Evolutionary conservation across 2,113 vertebrate species (phyloP).

Genomic region (Athene cunicularia): DNA sequence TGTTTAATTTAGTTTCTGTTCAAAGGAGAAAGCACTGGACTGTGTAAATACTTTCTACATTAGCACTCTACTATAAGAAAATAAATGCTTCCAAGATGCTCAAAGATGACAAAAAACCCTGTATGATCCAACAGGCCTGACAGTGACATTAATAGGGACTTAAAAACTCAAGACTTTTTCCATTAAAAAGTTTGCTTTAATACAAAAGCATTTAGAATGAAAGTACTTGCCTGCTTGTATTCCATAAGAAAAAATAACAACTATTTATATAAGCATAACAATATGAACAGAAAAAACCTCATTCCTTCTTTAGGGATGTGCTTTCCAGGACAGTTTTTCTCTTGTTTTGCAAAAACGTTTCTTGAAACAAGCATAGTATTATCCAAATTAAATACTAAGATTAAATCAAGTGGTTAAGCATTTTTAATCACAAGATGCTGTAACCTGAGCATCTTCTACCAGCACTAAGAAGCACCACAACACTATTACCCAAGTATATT

Average conservation of each 20-base stretch:
- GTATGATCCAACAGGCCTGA: background rate
- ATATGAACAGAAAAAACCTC: fast-evolving
- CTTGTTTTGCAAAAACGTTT: background rate
- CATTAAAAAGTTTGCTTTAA: background rate
- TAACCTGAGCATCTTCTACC: background rate
- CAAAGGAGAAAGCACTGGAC: background rate
- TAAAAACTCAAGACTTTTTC: background rate
- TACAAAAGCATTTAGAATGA: background rate
- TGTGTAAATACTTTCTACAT: background rate
- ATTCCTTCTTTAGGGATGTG: background rate
- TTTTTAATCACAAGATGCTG: background rate
- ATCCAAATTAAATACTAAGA: background rate
- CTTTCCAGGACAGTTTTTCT: background rate
- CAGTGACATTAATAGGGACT: background rate
- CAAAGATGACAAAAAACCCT: background rate
- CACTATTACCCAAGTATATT: fast-evolving
- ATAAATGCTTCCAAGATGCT: background rate
- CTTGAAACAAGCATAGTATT: background rate
- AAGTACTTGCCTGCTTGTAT: background rate
- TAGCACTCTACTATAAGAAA: background rate
- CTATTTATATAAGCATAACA: background rate
- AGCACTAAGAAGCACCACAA: background rate
- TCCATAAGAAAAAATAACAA: background rate
- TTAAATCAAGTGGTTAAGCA: background rate
- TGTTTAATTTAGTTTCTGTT: background rate